phyloP scores from a whole-genome alignment of 2,888 invertebrate genomes.

The Hedychridium roseum region DNA sequence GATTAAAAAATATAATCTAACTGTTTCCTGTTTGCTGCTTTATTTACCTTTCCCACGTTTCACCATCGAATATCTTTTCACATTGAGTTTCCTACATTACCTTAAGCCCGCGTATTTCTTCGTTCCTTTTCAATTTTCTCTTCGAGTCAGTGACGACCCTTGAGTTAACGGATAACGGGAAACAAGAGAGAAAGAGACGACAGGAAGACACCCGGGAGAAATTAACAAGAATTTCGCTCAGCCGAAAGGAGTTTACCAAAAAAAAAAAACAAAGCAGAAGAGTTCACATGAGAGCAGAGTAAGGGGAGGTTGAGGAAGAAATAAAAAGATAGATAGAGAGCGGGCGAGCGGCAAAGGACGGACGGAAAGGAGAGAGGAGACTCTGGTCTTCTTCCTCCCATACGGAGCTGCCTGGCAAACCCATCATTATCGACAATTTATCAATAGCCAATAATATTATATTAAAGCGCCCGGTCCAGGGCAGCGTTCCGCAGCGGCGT shows the following conservation, averaged over 20 bases:
- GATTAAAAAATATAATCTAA: too few species aligned
- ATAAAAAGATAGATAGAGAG: constrained; percentile 10
- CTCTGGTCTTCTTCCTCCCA: constrained; percentile 47
- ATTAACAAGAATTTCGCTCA: constrained; percentile 44
- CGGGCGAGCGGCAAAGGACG: constrained; percentile 14
- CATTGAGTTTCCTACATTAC: too few species aligned
- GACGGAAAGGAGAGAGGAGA: constrained; percentile 23
- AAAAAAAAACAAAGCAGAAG: constrained; percentile 9
- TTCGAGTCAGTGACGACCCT: constrained; percentile 5
- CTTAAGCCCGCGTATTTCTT: too few species aligned
- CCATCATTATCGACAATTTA: constrained; percentile 65
- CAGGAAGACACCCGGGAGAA: constrained; percentile 15
- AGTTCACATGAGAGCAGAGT: not conserved
- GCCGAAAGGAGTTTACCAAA: constrained; percentile 33
- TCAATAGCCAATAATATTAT: constrained; percentile 65
- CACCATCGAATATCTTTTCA: too few species aligned
- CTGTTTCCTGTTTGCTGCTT: too few species aligned
- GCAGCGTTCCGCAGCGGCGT: constrained; percentile 40
- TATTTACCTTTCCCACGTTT: too few species aligned
- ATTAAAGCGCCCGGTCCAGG: constrained; percentile 53
- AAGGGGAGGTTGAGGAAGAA: constrained; percentile 9
- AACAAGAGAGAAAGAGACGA: constrained; percentile 12
- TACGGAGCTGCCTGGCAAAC: constrained; percentile 49
- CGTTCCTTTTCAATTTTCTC: too few species aligned
- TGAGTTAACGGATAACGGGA: too few species aligned